A percentile compares a stretch with the other conserved stretches of the same genome.
phyloP scores from a whole-genome alignment of 2,797 vertebrate species.

The Eleutherodactylus coqui region DNA sequence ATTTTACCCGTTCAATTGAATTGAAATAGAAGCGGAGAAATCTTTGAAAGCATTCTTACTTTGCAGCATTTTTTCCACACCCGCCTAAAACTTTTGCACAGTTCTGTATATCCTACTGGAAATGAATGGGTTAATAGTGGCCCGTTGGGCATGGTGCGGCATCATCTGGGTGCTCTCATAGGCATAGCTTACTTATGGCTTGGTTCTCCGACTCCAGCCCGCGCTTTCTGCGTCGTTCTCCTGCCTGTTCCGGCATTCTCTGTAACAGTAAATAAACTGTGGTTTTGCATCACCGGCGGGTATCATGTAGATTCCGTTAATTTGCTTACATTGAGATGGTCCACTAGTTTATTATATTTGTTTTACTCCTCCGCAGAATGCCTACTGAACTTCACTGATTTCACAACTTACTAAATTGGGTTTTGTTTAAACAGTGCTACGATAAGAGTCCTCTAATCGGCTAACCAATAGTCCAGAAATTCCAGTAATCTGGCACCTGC shows the following conservation, averaged over 20 bases:
- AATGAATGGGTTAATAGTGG: not conserved
- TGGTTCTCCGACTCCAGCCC: not conserved
- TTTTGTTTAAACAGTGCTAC: too few relatives aligned
- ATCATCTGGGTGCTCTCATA: not conserved
- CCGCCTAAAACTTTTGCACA: too few relatives aligned
- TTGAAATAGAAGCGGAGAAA: too few relatives aligned
- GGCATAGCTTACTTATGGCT: not conserved
- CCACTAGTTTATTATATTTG: constrained; percentile 3
- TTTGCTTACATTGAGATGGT: constrained; percentile 21
- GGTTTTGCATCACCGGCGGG: not conserved
- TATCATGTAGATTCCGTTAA: constrained; percentile 22
- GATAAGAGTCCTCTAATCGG: too few relatives aligned
- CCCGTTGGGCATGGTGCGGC: not conserved
- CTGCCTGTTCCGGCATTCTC: constrained; percentile 20
- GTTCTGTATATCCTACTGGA: not conserved
- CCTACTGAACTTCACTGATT: not conserved
- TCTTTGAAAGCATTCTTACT: too few relatives aligned
- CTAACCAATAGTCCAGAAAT: too few relatives aligned
- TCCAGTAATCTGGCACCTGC: too few relatives aligned
- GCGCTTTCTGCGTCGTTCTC: not conserved
- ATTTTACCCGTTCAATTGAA: too few relatives aligned
- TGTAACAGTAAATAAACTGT: constrained; percentile 30
- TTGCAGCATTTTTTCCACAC: too few relatives aligned
- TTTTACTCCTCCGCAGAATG: not conserved
- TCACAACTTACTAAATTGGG: not conserved